Evolutionary conservation across 2,113 vertebrate species (phyloP).

Genomic region (Ctenomys sociabilis): DNA sequence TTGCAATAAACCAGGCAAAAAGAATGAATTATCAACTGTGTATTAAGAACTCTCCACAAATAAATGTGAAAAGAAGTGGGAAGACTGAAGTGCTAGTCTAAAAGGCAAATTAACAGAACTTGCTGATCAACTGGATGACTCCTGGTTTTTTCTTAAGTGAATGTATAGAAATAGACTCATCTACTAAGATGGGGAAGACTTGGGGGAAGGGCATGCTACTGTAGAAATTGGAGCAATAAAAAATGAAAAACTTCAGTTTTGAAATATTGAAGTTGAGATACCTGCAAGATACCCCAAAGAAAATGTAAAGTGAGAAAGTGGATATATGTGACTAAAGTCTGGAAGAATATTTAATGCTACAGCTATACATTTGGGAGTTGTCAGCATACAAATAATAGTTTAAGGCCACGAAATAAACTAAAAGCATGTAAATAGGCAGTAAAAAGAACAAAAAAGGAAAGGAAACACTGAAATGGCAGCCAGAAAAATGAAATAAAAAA

Average conservation of each 20-base stretch:
- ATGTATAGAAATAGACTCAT: neutral
- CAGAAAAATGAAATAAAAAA: slow-evolving; percentile 51
- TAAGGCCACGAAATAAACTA: slow-evolving; percentile 19
- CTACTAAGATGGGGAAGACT: slow-evolving; percentile 11
- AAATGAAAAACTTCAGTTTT: slow-evolving; percentile 6
- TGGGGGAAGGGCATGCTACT: neutral
- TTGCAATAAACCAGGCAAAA: neutral
- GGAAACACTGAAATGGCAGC: neutral
- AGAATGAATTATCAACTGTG: neutral
- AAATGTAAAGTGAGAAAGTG: neutral
- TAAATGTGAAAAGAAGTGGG: slow-evolving; percentile 3
- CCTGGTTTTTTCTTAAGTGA: slow-evolving; percentile 20
- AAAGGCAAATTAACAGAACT: neutral
- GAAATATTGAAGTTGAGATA: slow-evolving; percentile 36
- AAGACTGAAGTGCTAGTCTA: slow-evolving; percentile 6
- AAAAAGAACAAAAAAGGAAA: neutral
- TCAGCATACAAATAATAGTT: neutral
- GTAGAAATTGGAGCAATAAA: neutral
- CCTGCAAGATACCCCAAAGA: neutral
- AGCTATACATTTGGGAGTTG: neutral
- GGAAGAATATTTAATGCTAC: neutral
- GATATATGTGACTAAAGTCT: slow-evolving; percentile 6
- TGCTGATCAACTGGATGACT: slow-evolving; percentile 1
- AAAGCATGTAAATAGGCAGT: neutral
- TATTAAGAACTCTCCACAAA: neutral